Percentiles rank a stretch among this genome's conserved stretches.
These are phyloP conservation scores for Leptarthrus brevirostris DNA, from an alignment of 2,888 invertebrate species.

Conservation along the genomic window DNA sequence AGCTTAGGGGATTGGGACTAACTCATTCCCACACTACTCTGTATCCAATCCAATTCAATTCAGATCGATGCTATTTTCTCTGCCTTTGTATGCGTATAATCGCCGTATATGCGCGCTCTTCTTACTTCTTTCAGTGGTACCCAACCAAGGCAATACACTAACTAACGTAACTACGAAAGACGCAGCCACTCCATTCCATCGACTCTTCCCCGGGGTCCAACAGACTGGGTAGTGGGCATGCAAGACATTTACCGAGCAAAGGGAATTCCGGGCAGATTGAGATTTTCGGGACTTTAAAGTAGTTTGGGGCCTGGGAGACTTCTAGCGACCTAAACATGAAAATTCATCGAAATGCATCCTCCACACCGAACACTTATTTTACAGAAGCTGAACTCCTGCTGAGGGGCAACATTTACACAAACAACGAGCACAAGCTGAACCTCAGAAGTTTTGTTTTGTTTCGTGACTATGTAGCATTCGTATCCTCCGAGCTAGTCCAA, in stretches of 20 bases:
- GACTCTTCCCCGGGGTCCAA: not conserved
- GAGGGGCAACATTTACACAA: not conserved
- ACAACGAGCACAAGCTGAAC: constrained; percentile 15
- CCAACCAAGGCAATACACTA: constrained; percentile 19
- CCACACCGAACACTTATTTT: constrained; percentile 32
- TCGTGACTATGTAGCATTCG: constrained; percentile 7
- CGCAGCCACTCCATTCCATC: constrained; percentile 5
- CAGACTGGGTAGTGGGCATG: constrained; percentile 7
- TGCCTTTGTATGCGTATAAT: constrained; percentile 23
- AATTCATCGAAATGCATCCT: constrained; percentile 44
- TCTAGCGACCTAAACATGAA: constrained; percentile 43
- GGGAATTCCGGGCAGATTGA: constrained; percentile 41
- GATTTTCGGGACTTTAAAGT: constrained; percentile 38
- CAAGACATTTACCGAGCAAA: constrained; percentile 32
- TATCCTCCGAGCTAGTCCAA: constrained; percentile 19
- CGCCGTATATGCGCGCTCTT: constrained; percentile 16
- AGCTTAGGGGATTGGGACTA: not conserved
- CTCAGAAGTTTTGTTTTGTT: constrained; percentile 38
- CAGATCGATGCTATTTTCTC: constrained; percentile 42
- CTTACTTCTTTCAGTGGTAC: constrained; percentile 26
- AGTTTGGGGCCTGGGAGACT: constrained; percentile 34
- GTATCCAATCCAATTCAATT: constrained; percentile 45
- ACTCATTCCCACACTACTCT: not conserved
- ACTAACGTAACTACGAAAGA: constrained; percentile 26
- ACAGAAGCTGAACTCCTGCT: constrained; percentile 33